phyloP scores from a whole-genome alignment of 2,797 vertebrate genomes.

The Myotis vivesi region DNA sequence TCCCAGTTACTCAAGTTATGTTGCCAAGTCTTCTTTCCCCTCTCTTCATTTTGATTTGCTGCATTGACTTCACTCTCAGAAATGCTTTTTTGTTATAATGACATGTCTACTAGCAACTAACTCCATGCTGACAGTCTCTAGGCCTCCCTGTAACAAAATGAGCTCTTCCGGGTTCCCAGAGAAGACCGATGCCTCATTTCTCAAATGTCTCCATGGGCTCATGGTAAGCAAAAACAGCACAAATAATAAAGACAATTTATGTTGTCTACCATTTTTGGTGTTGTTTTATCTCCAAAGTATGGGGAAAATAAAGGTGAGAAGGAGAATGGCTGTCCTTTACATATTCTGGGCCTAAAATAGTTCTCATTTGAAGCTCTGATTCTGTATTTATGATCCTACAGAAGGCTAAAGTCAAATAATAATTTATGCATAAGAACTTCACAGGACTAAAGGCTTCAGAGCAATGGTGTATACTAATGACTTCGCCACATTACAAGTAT shows the following conservation, averaged over 20 bases:
- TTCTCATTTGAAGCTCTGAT: not conserved
- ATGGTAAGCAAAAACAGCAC: not conserved
- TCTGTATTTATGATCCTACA: not conserved
- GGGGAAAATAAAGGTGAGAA: not conserved
- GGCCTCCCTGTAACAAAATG: not conserved
- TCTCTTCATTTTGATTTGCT: not conserved
- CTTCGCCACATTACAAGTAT: not conserved
- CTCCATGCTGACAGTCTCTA: not conserved
- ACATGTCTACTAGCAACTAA: not conserved
- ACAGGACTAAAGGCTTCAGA: not conserved
- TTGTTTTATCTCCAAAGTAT: not conserved
- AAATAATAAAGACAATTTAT: not conserved
- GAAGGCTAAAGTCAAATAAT: not conserved
- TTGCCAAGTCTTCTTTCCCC: not conserved
- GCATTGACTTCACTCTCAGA: not conserved
- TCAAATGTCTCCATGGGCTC: not conserved
- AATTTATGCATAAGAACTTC: not conserved
- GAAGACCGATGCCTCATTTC: not conserved
- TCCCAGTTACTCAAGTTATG: not conserved
- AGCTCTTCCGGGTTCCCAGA: not conserved
- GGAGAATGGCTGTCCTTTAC: not conserved
- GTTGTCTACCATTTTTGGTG: not conserved
- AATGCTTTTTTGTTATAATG: not conserved
- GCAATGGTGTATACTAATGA: not conserved
- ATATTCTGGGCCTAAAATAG: not conserved